phyloP scores from a whole-genome alignment of 2,113 vertebrate species.

The Buteo buteo region DNA sequence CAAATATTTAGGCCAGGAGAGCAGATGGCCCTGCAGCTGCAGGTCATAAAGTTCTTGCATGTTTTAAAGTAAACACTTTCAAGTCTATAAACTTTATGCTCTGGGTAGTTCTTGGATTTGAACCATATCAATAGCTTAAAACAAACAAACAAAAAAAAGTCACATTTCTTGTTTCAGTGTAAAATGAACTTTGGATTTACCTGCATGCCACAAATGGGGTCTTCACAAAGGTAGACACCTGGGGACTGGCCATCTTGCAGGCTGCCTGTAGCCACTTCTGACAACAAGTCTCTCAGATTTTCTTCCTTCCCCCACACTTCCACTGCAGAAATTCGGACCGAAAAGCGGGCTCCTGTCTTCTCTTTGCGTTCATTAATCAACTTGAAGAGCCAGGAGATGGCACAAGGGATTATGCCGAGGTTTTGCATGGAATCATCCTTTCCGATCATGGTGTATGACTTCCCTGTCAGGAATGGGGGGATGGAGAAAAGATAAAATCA shows the following conservation, averaged over 20 bases:
- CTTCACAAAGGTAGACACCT: slow-evolving; percentile 96
- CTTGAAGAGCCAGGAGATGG: slow-evolving; percentile 99
- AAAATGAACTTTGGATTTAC: slow-evolving; percentile 68
- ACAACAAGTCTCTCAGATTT: slow-evolving; percentile 91
- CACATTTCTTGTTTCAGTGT: background rate
- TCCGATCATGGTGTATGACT: slow-evolving; percentile 98
- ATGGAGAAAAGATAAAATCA: background rate
- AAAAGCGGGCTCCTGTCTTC: slow-evolving; percentile 96
- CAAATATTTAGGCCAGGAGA: slow-evolving; percentile 72
- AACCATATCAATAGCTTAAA: background rate
- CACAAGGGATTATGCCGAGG: slow-evolving; percentile 95
- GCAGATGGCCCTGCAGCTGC: slow-evolving; percentile 70
- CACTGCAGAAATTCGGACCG: slow-evolving; percentile 95
- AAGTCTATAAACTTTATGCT: slow-evolving; percentile 14
- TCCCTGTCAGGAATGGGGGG: slow-evolving; percentile 75
- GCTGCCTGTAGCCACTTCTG: slow-evolving; percentile 94
- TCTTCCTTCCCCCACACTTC: slow-evolving; percentile 99
- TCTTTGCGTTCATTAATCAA: slow-evolving; percentile 95
- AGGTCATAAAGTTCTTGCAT: slow-evolving; percentile 56
- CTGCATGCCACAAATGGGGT: slow-evolving; percentile 99
- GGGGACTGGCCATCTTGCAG: slow-evolving; percentile 98
- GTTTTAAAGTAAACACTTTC: slow-evolving; percentile 64
- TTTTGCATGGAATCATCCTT: slow-evolving; percentile 94
- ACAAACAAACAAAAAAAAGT: background rate
- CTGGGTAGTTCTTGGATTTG: background rate